Evolutionary conservation across 2,797 vertebrate species (phyloP).

Genomic region (Bradypodion ventrale): DNA sequence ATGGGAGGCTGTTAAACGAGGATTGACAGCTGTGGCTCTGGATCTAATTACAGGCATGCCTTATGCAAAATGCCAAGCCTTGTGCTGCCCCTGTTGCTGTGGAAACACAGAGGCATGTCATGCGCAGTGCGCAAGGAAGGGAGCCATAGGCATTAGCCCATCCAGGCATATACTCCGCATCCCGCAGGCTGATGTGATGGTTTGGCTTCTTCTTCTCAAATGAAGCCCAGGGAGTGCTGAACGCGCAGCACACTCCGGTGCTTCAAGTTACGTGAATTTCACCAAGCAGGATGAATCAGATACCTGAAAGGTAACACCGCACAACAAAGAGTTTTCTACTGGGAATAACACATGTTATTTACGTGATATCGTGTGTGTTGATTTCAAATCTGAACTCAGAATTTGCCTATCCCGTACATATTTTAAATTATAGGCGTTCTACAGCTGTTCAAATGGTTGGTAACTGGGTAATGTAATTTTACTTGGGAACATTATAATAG

Average conservation of each 20-base stretch:
- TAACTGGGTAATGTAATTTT: no score
- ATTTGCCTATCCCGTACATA: no score
- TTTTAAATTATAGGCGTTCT: no score
- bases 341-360: no score
- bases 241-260: neutral
- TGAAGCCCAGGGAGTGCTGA: neutral
- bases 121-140: neutral
- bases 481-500: no score
- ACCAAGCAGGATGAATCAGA: neutral
- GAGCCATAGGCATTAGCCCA: neutral
- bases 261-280: no score
- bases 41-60: conserved; percentile 45
- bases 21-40: conserved; percentile 43
- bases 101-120: conserved; percentile 24
- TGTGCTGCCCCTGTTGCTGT: conserved; percentile 26
- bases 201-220: neutral
- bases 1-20: conserved; percentile 44
- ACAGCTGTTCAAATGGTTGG: no score
- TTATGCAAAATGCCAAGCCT: neutral
- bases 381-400: no score
- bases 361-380: no score
- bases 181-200: neutral
- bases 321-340: no score
- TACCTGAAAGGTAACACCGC: no score
- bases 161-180: neutral